These are phyloP conservation scores for Bilobella aurantiaca DNA, from an alignment of 1,140 invertebrate genomes.

Conservation along the genomic window DNA sequence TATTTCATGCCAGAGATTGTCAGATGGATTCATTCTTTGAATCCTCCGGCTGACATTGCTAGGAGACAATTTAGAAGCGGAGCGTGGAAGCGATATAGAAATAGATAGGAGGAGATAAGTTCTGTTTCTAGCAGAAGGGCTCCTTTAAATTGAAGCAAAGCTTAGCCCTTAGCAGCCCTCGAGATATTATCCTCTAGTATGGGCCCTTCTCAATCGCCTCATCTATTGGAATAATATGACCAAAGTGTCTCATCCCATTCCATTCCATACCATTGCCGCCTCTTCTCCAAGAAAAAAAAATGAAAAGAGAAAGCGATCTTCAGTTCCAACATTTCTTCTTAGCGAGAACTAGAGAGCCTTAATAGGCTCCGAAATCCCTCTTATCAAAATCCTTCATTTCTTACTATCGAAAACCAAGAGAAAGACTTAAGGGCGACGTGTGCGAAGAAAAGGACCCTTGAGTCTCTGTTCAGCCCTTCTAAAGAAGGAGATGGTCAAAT, in stretches of 20 bases:
- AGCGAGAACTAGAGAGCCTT: background rate
- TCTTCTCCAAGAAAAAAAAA: background rate
- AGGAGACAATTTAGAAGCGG: background rate
- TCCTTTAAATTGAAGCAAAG: background rate
- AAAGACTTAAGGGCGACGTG: background rate
- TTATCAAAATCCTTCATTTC: slow-evolving; percentile 2
- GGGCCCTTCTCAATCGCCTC: background rate
- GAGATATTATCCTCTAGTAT: background rate
- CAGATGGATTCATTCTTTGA: slow-evolving; percentile 1
- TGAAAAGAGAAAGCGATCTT: background rate
- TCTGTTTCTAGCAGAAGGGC: background rate
- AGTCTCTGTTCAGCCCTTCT: background rate
- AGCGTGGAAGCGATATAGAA: background rate
- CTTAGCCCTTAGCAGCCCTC: background rate
- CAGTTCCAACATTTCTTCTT: too few relatives aligned
- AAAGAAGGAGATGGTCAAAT: background rate
- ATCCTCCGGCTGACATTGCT: background rate
- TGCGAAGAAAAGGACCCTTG: background rate
- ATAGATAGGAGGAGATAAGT: background rate
- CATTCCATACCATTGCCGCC: background rate
- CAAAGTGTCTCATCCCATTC: slow-evolving; percentile 2
- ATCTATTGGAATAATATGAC: slow-evolving; percentile 7
- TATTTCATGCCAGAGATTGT: slow-evolving; percentile 1
- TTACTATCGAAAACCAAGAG: too few relatives aligned
- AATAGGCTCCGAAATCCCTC: background rate